Evolutionary conservation across 1,140 invertebrate genomes (phyloP).

Genomic region (Telenomus remus): DNA sequence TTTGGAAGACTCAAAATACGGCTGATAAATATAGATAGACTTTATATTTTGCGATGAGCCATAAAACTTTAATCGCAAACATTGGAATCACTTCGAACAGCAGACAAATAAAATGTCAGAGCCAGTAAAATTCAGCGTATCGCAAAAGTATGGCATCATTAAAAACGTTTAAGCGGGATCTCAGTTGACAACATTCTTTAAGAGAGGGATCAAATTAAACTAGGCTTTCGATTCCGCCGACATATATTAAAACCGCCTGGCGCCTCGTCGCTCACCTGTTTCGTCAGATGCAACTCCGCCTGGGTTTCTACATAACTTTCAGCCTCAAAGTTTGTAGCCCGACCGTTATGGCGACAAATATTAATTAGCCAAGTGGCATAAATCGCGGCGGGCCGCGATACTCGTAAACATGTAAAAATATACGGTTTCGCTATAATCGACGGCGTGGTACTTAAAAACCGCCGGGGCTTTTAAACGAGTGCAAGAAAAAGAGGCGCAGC

Average conservation of each 20-base stretch:
- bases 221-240: background rate
- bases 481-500: conserved; percentile 48
- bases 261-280: background rate
- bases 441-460: conserved; percentile 63
- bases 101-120: background rate
- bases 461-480: conserved; percentile 59
- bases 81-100: conserved; percentile 5
- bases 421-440: conserved; percentile 70
- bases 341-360: conserved; percentile 70
- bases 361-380: conserved; percentile 68
- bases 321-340: conserved; percentile 25
- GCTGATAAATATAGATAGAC: background rate
- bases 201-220: background rate
- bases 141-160: conserved; percentile 5
- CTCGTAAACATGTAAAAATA: conserved; percentile 70
- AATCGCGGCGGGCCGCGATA: conserved; percentile 59
- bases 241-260: background rate
- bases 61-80: conserved; percentile 3
- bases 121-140: background rate
- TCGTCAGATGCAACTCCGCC: background rate
- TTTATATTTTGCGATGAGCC: background rate
- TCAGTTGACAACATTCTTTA: conserved; percentile 6
- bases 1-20: background rate
- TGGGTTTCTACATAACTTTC: background rate
- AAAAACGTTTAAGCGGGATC: conserved; percentile 7